These are phyloP conservation scores for Mormyrus iriodes DNA, from an alignment of 2,113 vertebrate genomes.

Conservation along the genomic window DNA sequence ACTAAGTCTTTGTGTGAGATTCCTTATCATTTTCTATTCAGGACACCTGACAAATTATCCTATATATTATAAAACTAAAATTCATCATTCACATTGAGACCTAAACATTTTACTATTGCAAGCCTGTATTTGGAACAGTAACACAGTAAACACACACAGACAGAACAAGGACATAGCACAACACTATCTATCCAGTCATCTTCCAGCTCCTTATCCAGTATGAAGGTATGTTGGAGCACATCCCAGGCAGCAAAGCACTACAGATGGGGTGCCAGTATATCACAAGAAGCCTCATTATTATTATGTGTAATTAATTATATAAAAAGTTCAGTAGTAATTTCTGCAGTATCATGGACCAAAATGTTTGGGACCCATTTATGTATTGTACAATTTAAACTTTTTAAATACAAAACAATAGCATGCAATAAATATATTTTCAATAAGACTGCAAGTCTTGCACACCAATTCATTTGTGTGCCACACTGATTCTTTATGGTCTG, in stretches of 20 bases:
- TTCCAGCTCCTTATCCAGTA: neutral
- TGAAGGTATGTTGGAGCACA: neutral
- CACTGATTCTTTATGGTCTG: neutral
- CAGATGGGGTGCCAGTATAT: neutral
- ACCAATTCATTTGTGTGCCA: too few species aligned
- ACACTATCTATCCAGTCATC: neutral
- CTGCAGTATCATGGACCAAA: too few species aligned
- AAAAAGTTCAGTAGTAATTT: too few species aligned
- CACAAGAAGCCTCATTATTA: neutral
- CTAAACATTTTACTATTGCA: neutral
- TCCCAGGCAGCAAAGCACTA: neutral
- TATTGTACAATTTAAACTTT: too few species aligned
- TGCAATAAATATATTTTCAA: too few species aligned
- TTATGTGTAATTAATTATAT: neutral
- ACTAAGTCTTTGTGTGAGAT: neutral
- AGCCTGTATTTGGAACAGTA: neutral
- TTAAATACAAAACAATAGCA: too few species aligned
- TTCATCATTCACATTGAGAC: neutral
- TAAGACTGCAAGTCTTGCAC: too few species aligned
- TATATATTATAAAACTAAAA: neutral
- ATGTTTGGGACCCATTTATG: too few species aligned
- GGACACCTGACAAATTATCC: neutral
- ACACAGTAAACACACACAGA: neutral
- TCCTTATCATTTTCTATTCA: neutral
- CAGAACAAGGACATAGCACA: neutral